phyloP scores from a whole-genome alignment of 2,113 vertebrate genomes.

The Eidolon helvum region DNA sequence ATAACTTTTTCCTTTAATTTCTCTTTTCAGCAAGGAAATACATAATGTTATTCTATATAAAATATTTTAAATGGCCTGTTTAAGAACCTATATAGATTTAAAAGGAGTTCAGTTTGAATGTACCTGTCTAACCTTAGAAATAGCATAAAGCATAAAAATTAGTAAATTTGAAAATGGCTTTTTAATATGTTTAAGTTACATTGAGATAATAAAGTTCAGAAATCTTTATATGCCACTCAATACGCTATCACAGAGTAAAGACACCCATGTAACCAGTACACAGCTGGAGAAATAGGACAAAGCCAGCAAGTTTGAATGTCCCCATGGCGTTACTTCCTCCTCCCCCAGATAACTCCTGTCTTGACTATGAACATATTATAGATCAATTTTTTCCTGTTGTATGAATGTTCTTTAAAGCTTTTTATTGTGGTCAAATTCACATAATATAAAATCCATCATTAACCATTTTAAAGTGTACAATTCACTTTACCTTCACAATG shows the following conservation, averaged over 20 bases:
- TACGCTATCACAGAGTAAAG: neutral
- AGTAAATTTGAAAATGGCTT: neutral
- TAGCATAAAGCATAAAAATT: neutral
- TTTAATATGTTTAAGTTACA: neutral
- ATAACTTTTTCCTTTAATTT: neutral
- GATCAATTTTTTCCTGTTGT: neutral
- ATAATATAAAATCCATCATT: neutral
- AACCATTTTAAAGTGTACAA: neutral
- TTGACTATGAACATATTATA: neutral
- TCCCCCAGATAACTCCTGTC: neutral
- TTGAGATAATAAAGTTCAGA: neutral
- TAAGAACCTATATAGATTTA: neutral
- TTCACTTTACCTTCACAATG: neutral
- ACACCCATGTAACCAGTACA: fast-evolving
- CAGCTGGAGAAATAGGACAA: neutral
- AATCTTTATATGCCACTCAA: neutral
- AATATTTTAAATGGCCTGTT: neutral
- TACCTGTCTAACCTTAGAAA: neutral
- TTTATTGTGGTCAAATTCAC: neutral
- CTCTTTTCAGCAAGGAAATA: neutral
- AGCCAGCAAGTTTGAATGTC: neutral
- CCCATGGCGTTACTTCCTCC: neutral
- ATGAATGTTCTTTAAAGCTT: neutral
- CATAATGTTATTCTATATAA: neutral
- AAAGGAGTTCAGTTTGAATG: neutral